phyloP scores from a whole-genome alignment of 2,888 invertebrate genomes.

The Acleris cristana region DNA sequence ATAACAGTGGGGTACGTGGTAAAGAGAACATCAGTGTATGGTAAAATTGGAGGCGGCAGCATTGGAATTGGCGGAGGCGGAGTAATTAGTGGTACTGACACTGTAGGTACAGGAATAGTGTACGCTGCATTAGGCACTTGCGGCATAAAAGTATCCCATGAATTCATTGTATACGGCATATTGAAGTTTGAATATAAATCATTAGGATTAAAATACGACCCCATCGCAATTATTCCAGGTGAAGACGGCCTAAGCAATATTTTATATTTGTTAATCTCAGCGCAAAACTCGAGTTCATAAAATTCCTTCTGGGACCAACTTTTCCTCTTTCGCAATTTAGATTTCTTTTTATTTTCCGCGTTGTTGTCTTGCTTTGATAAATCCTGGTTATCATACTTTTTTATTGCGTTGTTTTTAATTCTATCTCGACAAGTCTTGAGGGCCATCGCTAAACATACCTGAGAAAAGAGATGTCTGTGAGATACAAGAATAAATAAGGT shows the following conservation, averaged over 20 bases:
- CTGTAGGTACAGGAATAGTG: constrained; percentile 14
- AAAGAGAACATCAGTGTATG: constrained; percentile 18
- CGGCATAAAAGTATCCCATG: constrained; percentile 10
- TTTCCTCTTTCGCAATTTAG: constrained; percentile 12
- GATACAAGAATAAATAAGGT: background rate
- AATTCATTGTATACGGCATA: constrained; percentile 12
- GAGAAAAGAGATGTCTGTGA: constrained; percentile 1
- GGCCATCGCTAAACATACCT: constrained; percentile 24
- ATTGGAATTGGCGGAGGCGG: constrained; percentile 17
- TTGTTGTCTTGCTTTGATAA: constrained; percentile 17
- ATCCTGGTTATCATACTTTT: constrained; percentile 25
- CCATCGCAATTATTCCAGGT: background rate
- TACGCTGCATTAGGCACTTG: constrained; percentile 14
- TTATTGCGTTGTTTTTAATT: constrained; percentile 8
- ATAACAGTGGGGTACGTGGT: constrained; percentile 12
- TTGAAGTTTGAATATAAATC: constrained; percentile 4
- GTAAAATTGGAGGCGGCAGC: constrained; percentile 13
- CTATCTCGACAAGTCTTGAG: constrained; percentile 4
- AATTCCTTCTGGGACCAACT: constrained; percentile 4
- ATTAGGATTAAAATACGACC: constrained; percentile 4
- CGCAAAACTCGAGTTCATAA: constrained; percentile 14
- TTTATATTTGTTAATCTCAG: constrained; percentile 11
- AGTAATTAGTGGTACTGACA: constrained; percentile 11
- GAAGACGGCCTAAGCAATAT: background rate
- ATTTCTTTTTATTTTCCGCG: constrained; percentile 14